Evolutionary conservation across 1,140 invertebrate species (phyloP), one percentile per base, ranked within the genome.

Genomic region (Pseudomyrmex cubaensis): DNA sequence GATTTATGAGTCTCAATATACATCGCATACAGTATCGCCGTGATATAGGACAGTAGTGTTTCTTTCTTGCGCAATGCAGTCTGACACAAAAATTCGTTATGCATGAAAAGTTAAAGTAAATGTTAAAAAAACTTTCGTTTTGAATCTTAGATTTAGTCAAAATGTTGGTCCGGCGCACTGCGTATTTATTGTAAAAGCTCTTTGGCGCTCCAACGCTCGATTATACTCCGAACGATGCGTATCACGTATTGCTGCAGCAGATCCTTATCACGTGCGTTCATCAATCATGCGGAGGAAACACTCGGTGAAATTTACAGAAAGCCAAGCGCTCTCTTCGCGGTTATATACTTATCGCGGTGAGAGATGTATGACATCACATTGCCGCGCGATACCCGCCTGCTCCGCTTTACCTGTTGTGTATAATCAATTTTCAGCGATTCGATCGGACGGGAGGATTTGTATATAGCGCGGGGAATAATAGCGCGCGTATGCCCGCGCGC

Each of bases 401-500:
- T 12, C 15, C 54, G 20, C 46, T 80, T 72, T 72, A 20, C 70
- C 44, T 72, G 54, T 70, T 25, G n/a, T 70, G 44, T 54, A n/a
- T 80, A 82, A 82, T 82, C 59, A 56, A 73, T 75, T 75, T 82
- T 63, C 59, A 62, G 59, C 48, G 59, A 82, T 80, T n/a, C 66
- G 54, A 67, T 67, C 62, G 44, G 50, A 48, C 57, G 35, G 52
- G 57, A 46, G 86, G 70, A 69, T 54, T 67, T 7, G 35, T 35
- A 35, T 35, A 35, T 35, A 35, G 57, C 48, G 66, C 25, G 56
- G 44, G 73, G 61, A 72, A 83, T 82, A 78, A 84, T n/a, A 61
- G 70, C 12, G 35, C 54, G 56, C 25, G n/a, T 54, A 50, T 76
- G 72, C 82, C 80, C 66, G 86, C 77, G 82, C 82, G 88, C 87